Evolutionary conservation across 1,140 invertebrate genomes (phyloP), one percentile per base, ranked within the genome.

Genomic region (Philotrypesis tridentata): DNA sequence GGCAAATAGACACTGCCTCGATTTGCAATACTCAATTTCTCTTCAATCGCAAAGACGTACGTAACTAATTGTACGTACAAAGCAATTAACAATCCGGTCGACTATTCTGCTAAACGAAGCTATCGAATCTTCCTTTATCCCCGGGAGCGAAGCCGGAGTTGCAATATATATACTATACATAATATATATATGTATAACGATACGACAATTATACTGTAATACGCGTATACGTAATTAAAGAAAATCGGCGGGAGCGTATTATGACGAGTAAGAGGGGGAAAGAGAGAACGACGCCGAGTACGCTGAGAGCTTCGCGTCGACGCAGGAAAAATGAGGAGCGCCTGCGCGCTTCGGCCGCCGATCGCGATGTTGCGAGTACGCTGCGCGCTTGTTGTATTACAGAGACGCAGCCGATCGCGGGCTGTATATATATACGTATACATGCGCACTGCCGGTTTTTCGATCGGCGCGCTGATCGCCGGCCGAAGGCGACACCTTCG

Each of bases 321-420:
- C 17, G 74, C 2, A 1, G n/a, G 21, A 63, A 65, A 12, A 12
- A 63, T n/a, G 43, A 21, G 23, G n/a, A 67, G 23, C 14, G 68
- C 12, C n/a, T 8, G 48, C 48, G 48, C 48, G 9, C 12, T 75
- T 81, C 29, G 79, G 31, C 79, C 27, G 72, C 40, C 21, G 72
- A 81, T 81, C 79, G 72, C 65, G 72, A 75, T 74, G 71, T 60
- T 29, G 23, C 40, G 68, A 73, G n/a, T 55, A 3, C 77, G 8
- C 11, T n/a, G n/a, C n/a, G n/a, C n/a, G n/a, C n/a, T n/a, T n/a
- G n/a, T n/a, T n/a, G n/a, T n/a, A n/a, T n/a, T n/a, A n/a, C n/a
- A n/a, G 55, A 67, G 37, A 11, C 23, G 75, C 14, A 61, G 23
- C 43, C 9, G 67, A 27, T 43, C 48, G 40, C 12, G 29, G 25